Conservation (phyloP, 2,888 invertebrate species). For the Trachelus troglodyta region DNA sequence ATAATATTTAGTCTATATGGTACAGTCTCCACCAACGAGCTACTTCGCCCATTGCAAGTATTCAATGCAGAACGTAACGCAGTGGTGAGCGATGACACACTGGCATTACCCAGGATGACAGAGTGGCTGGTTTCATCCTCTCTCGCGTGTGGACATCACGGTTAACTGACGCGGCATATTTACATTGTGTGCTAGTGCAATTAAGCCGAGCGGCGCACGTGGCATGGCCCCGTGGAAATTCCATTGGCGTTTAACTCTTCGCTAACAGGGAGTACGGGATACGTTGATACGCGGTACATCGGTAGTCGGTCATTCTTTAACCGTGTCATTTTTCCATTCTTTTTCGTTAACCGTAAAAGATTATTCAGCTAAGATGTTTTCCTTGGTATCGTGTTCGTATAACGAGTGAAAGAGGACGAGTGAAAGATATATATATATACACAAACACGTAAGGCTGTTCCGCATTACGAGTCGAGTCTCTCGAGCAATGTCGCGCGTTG, state of each 20-base stretch:
- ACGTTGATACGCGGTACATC: not conserved
- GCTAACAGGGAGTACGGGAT: not conserved
- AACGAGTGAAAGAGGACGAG: not conserved
- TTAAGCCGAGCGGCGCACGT: slow-evolving; percentile 44
- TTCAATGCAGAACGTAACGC: slow-evolving; percentile 45
- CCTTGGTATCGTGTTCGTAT: not conserved
- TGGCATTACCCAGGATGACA: slow-evolving; percentile 55
- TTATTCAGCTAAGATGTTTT: not conserved
- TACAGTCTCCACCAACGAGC: not conserved
- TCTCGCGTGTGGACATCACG: slow-evolving; percentile 44
- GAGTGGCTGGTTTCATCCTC: slow-evolving; percentile 48
- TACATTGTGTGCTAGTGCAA: slow-evolving; percentile 62
- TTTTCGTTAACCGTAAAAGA: not conserved
- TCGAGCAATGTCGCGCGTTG: not conserved
- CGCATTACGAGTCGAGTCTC: not conserved
- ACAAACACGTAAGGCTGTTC: not conserved
- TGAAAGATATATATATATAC: not conserved
- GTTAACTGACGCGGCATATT: slow-evolving; percentile 63
- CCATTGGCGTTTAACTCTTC: not conserved
- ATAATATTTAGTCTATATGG: not conserved
- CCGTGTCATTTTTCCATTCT: not conserved
- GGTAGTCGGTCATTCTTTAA: not conserved
- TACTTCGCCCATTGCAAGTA: slow-evolving; percentile 26
- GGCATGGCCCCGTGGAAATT: not conserved
- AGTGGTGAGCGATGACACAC: slow-evolving; percentile 51